phyloP scores from a whole-genome alignment of 2,113 vertebrate genomes.

The Nibea coibor region DNA sequence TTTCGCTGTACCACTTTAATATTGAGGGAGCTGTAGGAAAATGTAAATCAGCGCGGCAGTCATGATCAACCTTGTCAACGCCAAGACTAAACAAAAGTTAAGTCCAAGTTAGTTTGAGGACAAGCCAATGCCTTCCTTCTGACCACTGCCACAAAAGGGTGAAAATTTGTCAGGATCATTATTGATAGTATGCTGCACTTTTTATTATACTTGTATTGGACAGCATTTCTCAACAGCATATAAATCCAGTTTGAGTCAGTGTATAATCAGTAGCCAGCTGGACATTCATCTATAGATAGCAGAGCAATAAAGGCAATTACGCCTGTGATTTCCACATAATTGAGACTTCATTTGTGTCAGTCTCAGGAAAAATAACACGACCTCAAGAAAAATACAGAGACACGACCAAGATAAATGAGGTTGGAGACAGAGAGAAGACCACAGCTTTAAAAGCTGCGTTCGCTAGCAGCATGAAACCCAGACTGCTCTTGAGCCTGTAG shows the following conservation, averaged over 20 bases:
- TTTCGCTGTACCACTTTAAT: conserved; percentile 2
- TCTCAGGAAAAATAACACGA: conserved; percentile 57
- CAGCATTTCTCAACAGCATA: conserved; percentile 35
- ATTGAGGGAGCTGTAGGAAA: conserved; percentile 45
- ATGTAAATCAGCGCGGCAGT: conserved; percentile 29
- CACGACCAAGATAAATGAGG: conserved; percentile 62
- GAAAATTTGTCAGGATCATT: conserved; percentile 51
- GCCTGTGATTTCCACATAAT: conserved; percentile 60
- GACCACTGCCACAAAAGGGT: conserved; percentile 23
- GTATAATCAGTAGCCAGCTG: conserved; percentile 54
- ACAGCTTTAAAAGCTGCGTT: conserved; percentile 33
- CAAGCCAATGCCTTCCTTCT: conserved; percentile 7
- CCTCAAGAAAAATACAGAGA: conserved; percentile 62
- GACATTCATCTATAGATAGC: conserved; percentile 55
- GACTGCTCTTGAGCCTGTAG: conserved; percentile 6
- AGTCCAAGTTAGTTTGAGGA: conserved; percentile 19
- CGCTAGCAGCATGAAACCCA: conserved; percentile 20
- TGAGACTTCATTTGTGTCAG: conserved; percentile 65
- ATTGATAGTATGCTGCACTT: conserved; percentile 35
- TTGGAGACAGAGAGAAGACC: conserved; percentile 48
- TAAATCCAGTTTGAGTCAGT: conserved; percentile 34
- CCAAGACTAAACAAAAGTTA: conserved; percentile 31
- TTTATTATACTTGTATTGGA: conserved; percentile 48
- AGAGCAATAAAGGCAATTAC: conserved; percentile 54
- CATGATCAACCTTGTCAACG: conserved; percentile 13